phyloP scores from a whole-genome alignment of 2,888 invertebrate species.

The Aphrophora alni region DNA sequence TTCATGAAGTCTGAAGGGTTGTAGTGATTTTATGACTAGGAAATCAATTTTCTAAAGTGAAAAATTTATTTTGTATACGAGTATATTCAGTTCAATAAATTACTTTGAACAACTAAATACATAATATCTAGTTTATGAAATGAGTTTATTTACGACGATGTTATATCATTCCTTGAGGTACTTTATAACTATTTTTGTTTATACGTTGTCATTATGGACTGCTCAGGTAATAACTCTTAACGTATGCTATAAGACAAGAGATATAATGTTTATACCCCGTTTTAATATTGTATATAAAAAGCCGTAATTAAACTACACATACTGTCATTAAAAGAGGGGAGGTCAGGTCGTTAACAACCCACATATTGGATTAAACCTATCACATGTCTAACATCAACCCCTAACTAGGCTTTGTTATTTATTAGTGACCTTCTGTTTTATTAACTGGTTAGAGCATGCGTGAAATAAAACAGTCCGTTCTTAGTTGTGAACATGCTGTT shows the following conservation, averaged over 20 bases:
- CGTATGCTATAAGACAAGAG: background rate
- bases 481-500: background rate
- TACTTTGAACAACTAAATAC: too few species aligned
- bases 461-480: background rate
- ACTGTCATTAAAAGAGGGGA: background rate
- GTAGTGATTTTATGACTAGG: too few species aligned
- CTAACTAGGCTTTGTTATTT: background rate
- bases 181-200: too few species aligned
- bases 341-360: background rate
- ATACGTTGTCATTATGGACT: too few species aligned
- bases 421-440: background rate
- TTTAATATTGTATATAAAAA: background rate
- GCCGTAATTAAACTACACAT: background rate
- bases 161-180: too few species aligned
- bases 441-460: background rate
- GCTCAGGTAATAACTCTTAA: too few species aligned
- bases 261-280: background rate
- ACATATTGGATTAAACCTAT: background rate
- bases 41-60: too few species aligned
- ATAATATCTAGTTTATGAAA: too few species aligned
- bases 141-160: too few species aligned
- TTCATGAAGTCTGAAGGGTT: too few species aligned
- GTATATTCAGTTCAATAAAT: too few species aligned
- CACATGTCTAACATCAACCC: constrained; percentile 1
- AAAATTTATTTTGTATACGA: too few species aligned